Conservation (phyloP, 92 coral and sea anemone genomes). For the Zoanthus gigantus region DNA sequence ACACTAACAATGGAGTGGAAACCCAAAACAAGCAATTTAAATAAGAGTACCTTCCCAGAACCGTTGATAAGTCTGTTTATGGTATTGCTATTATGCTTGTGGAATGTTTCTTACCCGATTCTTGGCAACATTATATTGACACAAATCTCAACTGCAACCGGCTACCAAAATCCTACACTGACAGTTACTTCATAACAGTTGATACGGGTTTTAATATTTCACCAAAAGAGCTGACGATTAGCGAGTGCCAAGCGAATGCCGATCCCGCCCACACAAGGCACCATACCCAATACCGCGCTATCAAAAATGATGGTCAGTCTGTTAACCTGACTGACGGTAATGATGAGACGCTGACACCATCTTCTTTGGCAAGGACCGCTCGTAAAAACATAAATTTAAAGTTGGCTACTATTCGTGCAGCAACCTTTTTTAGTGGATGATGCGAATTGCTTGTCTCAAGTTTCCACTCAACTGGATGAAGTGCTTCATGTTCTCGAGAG, state of each 20-base stretch:
- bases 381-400: background rate
- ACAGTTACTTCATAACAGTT: slow-evolving; percentile 57
- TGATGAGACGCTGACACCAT: background rate
- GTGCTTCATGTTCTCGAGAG: slow-evolving; percentile 3
- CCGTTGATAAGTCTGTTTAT: slow-evolving; percentile 45
- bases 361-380: background rate
- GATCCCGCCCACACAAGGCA: background rate
- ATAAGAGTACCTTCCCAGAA: slow-evolving; percentile 44
- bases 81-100: slow-evolving; percentile 31
- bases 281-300: background rate
- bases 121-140: slow-evolving; percentile 51
- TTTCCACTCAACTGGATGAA: background rate
- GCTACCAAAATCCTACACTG: slow-evolving; percentile 44
- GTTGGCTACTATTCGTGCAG: background rate
- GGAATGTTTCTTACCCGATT: slow-evolving; percentile 43
- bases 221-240: background rate
- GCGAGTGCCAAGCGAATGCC: too few relatives aligned
- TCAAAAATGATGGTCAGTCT: background rate
- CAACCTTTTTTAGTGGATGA: background rate
- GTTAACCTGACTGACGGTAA: background rate
- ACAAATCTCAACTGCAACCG: slow-evolving; percentile 32
- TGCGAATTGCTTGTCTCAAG: slow-evolving; percentile 1
- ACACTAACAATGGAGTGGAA: slow-evolving; percentile 52
- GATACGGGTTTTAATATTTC: background rate
- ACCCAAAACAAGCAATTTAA: slow-evolving; percentile 47